Evolutionary conservation across 1,140 invertebrate genomes (phyloP), one percentile per base, ranked within the genome.

Genomic region (Pseudomyrmex dendroicus): DNA sequence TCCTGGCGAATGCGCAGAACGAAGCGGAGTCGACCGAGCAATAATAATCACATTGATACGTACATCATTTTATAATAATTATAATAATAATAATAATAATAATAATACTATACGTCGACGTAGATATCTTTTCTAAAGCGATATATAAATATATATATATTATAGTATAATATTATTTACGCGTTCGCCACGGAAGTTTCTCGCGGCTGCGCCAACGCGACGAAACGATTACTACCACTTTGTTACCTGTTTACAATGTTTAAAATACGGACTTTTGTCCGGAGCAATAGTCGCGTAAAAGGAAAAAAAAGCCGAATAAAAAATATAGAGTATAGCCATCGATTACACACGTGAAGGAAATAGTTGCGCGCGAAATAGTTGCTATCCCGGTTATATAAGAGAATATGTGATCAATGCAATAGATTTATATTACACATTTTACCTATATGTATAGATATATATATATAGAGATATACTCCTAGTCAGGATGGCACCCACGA

Each of bases 181-280:
- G 77, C 86, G 22, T 62, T 87, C 86, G 74, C 85, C 59, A 20
- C n/a, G 83, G 64, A 80, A 77, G 44, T 59, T 66, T 3, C 72
- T 68, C 67, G 57, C 25, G 9, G 48, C 86, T 20, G 54, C 50
- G 66, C 56, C 46, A 22, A 44, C 70, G 87, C 82, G 86, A 89
- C 90, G 83, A 73, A 90, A 90, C 91, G 91, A 92, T 91, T 89
- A 90, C 90, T 92, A 94, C 91, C 92, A 94, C 91, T 94, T 94
- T 94, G 93, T 94, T 94, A 94, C 91, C 91, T 92, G 91, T 94
- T 94, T 92, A 94, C 91, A 92, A 91, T 93, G 93, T 93, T 93
- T 94, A 94, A 92, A 86, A 86, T 74, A 80, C 89, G 92, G 92
- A 92, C 89, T 93, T 92, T 93, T 93, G 92, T 92, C 90, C 90